Conservation (phyloP, 2,797 vertebrate species). For the Mormyrops boulengeri region DNA sequence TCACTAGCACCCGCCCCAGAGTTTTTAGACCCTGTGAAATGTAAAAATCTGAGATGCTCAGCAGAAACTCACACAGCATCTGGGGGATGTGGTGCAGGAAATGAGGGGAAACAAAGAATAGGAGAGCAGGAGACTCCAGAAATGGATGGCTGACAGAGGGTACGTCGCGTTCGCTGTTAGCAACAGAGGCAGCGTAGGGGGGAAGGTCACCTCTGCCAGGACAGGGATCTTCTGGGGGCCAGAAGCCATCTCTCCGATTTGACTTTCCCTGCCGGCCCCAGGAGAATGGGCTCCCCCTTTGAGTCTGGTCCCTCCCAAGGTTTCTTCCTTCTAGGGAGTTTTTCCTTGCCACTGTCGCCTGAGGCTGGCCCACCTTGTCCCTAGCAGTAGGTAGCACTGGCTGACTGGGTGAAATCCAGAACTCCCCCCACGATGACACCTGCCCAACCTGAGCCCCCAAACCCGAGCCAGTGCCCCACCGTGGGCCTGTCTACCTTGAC, state of each 20-base stretch:
- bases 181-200: slow-evolving; percentile 40
- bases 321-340: no score
- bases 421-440: slow-evolving; percentile 23
- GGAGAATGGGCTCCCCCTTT: no score
- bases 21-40: background rate
- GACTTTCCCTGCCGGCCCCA: no score
- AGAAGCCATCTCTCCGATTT: no score
- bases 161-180: slow-evolving; percentile 69
- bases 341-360: background rate
- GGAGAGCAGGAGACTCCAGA: slow-evolving; percentile 47
- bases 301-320: no score
- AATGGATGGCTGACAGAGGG: slow-evolving; percentile 64
- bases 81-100: background rate
- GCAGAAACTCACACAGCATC: background rate
- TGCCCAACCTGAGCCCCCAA: slow-evolving; percentile 10
- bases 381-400: slow-evolving; percentile 70
- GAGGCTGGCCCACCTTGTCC: slow-evolving; percentile 62
- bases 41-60: background rate
- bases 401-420: slow-evolving; percentile 67
- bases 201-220: slow-evolving; percentile 57
- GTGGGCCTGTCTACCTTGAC: background rate
- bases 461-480: slow-evolving; percentile 37
- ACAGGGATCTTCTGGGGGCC: slow-evolving; percentile 59
- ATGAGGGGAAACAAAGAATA: slow-evolving; percentile 27
- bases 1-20: background rate